Evolutionary conservation across 2,113 vertebrate species (phyloP).

Genomic region (Micromys minutus): DNA sequence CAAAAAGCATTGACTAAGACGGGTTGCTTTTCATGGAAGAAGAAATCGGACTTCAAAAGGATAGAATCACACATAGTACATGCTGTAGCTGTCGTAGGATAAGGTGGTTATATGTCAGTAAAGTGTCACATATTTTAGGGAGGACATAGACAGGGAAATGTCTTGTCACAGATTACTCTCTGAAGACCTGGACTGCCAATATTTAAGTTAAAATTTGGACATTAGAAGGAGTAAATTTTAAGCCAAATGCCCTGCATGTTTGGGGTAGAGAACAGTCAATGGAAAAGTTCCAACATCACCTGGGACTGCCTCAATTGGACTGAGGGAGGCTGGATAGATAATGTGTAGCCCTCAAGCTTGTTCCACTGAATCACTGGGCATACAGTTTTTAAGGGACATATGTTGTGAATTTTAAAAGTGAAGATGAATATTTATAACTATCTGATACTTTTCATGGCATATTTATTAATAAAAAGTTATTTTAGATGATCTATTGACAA

Average conservation of each 20-base stretch:
- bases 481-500: not conserved
- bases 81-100: not conserved
- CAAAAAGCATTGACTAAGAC: not conserved
- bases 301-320: not conserved
- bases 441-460: not conserved
- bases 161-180: not conserved
- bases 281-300: not conserved
- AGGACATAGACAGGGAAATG: not conserved
- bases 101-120: not conserved
- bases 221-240: not conserved
- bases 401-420: not conserved
- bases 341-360: rapidly evolving
- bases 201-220: not conserved
- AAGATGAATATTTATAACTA: constrained; percentile 25
- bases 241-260: not conserved
- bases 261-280: not conserved
- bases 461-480: constrained; percentile 37
- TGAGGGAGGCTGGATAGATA: not conserved
- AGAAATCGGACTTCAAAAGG: not conserved
- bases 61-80: not conserved
- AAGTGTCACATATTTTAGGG: not conserved
- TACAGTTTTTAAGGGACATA: not conserved
- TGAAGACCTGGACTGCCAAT: not conserved
- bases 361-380: not conserved
- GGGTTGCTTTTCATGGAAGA: not conserved